Base-by-base conservation (phyloP, 2,888 invertebrate species). In the Nomada goodeniana region DNA sequence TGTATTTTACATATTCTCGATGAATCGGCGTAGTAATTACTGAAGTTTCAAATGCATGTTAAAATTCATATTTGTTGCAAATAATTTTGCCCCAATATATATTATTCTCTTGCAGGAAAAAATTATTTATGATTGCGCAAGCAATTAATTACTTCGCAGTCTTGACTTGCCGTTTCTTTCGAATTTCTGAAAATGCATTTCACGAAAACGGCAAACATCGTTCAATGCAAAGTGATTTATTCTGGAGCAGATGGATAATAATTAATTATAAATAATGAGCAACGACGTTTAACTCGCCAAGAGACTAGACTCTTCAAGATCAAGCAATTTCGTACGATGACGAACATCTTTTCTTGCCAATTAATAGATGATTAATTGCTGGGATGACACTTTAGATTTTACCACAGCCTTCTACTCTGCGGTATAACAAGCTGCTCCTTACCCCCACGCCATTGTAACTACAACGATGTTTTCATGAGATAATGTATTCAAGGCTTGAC, bases 301-400 rank as follows among this genome's bases (percentile, higher is more conserved):
- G 72, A 68, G 68, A 76, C 59, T 82, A 76, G 78, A 64, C 84
- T 73, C 80, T 84, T 85, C 84, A 89, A 88, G 91, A 87, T 87
- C 88, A 79, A 82, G 89, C 79, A 91, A 91, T 91, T 91, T 90
- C 80, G 81, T 65, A 83, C 88, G 89, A 91, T 91, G 92, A 91
- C 89, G 88, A 86, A 88, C 85, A 88, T 83, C 90, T 92, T 92
- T 92, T 91, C 90, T 91, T 91, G 90, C 91, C 92, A 92, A 92
- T 92, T 92, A 92, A 92, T 92, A 89, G 87, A 90, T 92, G 91
- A 92, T 92, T 92, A 92, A 92, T 92, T 90, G 89, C 86, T 77
- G 72, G 87, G 90, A 91, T 92, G 92, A 91, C 91, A 91, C 91
- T 91, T 86, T 85, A 88, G 87, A 90, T 91, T 90, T 90, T 89